Evolutionary conservation across 2,797 vertebrate species (phyloP).

Genomic region (Poliocrania exsul): DNA sequence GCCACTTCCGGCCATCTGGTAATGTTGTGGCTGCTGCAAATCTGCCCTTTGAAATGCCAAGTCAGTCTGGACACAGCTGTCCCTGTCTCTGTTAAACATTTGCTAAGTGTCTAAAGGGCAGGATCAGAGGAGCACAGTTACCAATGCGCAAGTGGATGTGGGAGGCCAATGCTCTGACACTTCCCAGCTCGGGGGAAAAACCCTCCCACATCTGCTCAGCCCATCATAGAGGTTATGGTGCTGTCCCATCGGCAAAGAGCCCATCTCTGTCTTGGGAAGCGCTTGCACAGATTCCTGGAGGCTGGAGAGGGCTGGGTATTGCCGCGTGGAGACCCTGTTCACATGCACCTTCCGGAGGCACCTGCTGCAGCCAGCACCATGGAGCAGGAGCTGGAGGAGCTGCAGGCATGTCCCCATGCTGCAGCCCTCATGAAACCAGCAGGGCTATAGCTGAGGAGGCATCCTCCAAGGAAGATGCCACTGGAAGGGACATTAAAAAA

Average conservation of each 20-base stretch:
- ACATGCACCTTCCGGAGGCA: not conserved
- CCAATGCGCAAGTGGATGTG: rapidly evolving
- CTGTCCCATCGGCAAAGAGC: not conserved
- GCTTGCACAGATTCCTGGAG: not conserved
- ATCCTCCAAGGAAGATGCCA: not conserved
- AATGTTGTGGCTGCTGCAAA: not conserved
- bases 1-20: not conserved
- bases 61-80: rapidly evolving
- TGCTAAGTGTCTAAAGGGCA: not conserved
- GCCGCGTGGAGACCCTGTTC: rapidly evolving
- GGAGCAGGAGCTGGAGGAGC: not conserved
- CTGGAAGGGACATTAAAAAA: not conserved
- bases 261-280: not conserved
- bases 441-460: not conserved
- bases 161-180: not conserved
- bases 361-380: not conserved
- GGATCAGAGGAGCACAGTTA: not conserved
- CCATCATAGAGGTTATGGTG: not conserved
- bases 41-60: not conserved
- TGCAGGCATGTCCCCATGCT: not conserved
- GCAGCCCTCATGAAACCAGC: not conserved
- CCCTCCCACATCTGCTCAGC: not conserved
- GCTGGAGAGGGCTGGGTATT: not conserved
- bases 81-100: not conserved
- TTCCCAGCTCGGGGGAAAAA: not conserved